These are phyloP conservation scores for Aphelenchoides besseyi DNA, from an alignment of 1,140 invertebrate species.

Conservation along the genomic window DNA sequence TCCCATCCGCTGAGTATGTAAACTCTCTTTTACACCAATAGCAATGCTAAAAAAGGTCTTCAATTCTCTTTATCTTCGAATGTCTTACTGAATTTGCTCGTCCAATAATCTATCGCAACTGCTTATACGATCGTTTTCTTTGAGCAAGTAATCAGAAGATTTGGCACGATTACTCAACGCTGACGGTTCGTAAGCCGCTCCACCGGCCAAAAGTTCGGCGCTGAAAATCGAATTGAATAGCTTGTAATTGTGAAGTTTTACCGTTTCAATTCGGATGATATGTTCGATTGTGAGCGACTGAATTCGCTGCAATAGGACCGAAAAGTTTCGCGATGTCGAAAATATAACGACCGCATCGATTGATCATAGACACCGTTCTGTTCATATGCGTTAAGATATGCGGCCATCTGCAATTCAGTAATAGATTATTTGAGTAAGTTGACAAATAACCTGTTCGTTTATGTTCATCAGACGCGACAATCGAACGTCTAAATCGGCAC, in stretches of 20 bases:
- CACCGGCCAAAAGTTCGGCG: constrained; percentile 38
- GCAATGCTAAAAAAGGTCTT: constrained; percentile 63
- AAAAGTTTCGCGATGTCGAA: constrained; percentile 19
- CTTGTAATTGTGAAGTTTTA: not conserved
- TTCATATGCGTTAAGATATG: constrained; percentile 16
- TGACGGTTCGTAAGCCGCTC: constrained; percentile 28
- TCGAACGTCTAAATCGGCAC: constrained; percentile 13
- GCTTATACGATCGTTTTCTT: constrained; percentile 48
- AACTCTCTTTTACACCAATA: constrained; percentile 66
- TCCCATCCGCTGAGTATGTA: constrained; percentile 60
- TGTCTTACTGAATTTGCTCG: constrained; percentile 43
- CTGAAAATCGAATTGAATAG: constrained; percentile 32
- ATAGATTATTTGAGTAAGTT: not conserved
- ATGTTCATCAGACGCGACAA: constrained; percentile 5
- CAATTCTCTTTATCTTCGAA: no score
- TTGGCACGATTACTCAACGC: constrained; percentile 39
- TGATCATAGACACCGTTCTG: constrained; percentile 9
- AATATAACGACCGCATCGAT: constrained; percentile 19
- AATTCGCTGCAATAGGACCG: constrained; percentile 21
- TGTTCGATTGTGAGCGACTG: constrained; percentile 13
- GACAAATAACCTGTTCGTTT: constrained; percentile 13
- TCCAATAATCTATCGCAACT: constrained; percentile 47
- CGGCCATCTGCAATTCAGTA: constrained; percentile 11
- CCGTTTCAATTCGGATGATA: constrained; percentile 13
- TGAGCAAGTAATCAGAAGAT: constrained; percentile 40